phyloP scores from a whole-genome alignment of 2,888 invertebrate species.

The Dusona sp. region DNA sequence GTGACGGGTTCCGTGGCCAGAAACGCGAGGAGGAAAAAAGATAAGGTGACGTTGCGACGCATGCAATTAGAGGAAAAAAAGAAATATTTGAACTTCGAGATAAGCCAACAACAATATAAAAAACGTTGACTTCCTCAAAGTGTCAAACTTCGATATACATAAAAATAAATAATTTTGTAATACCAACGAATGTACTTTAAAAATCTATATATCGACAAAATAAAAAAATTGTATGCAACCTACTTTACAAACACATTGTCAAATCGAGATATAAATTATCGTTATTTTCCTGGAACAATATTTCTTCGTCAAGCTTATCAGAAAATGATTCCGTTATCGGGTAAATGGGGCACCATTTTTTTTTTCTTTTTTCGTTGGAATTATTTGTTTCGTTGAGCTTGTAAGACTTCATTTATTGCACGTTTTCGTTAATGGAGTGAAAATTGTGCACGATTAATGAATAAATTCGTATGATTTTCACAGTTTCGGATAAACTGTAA shows the following conservation, averaged over 20 bases:
- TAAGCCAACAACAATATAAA: conserved; percentile 1
- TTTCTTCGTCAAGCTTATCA: conserved; percentile 11
- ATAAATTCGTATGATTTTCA: conserved; percentile 23
- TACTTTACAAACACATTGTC: not conserved
- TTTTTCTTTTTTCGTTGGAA: not conserved
- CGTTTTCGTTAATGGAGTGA: not conserved
- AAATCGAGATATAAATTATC: not conserved
- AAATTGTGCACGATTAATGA: conserved; percentile 23
- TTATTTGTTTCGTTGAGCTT: not conserved
- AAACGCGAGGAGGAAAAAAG: not conserved
- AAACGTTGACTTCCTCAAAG: not conserved
- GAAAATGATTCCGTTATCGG: not conserved
- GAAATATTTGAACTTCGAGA: conserved; percentile 5
- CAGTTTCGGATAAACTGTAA: not conserved
- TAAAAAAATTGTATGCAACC: not conserved
- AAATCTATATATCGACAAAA: not conserved
- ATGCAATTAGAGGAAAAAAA: conserved; percentile 5
- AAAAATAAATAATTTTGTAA: not conserved
- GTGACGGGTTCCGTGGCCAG: conserved; percentile 1
- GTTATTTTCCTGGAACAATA: conserved; percentile 16
- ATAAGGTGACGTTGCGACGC: conserved; percentile 11
- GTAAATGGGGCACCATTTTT: not conserved
- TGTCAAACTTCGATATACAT: not conserved
- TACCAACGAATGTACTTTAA: not conserved
- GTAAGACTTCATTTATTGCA: not conserved